These are phyloP conservation scores for Lysandra coridon DNA, from an alignment of 2,888 invertebrate genomes.

Conservation along the genomic window DNA sequence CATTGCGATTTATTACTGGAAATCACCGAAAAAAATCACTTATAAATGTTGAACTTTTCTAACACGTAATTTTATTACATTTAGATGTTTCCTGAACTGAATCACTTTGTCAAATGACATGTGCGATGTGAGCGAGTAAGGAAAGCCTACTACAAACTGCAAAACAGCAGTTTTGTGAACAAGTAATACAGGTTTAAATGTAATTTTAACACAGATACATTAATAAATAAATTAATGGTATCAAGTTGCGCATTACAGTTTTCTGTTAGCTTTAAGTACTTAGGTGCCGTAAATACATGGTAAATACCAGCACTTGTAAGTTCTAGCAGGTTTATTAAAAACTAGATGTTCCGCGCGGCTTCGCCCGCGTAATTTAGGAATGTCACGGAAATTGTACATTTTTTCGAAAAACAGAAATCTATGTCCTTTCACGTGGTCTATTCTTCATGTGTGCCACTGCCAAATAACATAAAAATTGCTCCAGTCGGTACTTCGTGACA, in stretches of 20 bases:
- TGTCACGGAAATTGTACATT: too few species aligned
- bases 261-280: neutral
- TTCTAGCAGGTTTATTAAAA: too few species aligned
- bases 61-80: neutral
- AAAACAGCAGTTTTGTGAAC: neutral
- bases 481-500: too few species aligned
- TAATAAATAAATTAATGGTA: neutral
- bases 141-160: neutral
- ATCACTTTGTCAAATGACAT: neutral
- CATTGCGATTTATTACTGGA: neutral
- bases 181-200: constrained; percentile 6
- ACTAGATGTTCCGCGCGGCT: too few species aligned
- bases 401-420: too few species aligned
- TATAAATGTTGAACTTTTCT: too few species aligned
- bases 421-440: too few species aligned
- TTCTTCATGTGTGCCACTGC: too few species aligned
- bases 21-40: neutral
- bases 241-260: neutral
- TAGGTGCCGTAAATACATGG: too few species aligned
- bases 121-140: neutral
- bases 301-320: too few species aligned
- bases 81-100: neutral
- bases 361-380: too few species aligned
- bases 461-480: too few species aligned
- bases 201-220: constrained; percentile 18